These are phyloP conservation scores for Cataglyphis altisquamis DNA, from an alignment of 2,888 invertebrate species.

Conservation along the genomic window DNA sequence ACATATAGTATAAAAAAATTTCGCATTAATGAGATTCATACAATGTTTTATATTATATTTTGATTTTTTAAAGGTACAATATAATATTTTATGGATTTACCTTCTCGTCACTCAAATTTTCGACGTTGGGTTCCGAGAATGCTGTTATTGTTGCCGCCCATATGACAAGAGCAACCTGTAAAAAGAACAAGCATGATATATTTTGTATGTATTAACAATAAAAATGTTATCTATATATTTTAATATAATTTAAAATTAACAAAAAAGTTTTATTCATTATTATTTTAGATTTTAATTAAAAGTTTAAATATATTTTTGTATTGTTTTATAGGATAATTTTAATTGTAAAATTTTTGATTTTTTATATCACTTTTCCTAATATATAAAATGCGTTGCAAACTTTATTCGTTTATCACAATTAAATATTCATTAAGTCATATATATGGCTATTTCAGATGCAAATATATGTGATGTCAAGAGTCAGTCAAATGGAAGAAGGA, in stretches of 20 bases:
- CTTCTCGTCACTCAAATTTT: constrained; percentile 67
- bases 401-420: background rate
- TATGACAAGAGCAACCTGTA: constrained; percentile 59
- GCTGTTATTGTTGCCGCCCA: constrained; percentile 60
- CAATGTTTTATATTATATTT: constrained; percentile 1
- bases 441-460: background rate
- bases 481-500: background rate
- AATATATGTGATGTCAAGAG: background rate
- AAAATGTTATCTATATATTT: background rate
- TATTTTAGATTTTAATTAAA: background rate
- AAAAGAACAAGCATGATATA: background rate
- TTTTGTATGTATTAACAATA: background rate
- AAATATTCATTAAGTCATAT: background rate
- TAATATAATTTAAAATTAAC: background rate
- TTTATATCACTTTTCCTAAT: background rate
- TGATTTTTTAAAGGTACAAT: constrained; percentile 11
- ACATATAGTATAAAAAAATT: background rate
- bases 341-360: background rate
- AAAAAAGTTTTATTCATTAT: background rate
- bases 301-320: background rate
- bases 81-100: constrained; percentile 58
- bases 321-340: background rate
- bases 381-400: background rate
- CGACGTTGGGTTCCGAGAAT: constrained; percentile 60
- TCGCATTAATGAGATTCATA: background rate